Evolutionary conservation across 2,113 vertebrate species (phyloP).

Genomic region (Prolemur simus): DNA sequence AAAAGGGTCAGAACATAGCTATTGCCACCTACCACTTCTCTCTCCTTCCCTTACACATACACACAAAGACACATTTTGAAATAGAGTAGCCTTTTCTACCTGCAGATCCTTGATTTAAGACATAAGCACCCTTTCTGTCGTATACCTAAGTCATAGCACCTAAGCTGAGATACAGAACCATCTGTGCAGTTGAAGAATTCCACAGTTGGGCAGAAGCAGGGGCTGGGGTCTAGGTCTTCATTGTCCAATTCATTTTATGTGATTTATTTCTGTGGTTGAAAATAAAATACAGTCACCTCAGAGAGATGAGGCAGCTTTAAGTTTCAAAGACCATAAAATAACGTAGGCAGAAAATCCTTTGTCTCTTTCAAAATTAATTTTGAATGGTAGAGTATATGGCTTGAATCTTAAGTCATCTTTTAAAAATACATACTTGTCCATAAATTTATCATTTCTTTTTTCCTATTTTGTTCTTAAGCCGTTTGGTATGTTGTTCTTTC

Average conservation of each 20-base stretch:
- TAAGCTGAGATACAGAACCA: not conserved
- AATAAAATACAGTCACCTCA: not conserved
- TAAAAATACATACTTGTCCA: not conserved
- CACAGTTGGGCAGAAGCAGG: not conserved
- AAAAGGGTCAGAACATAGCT: not conserved
- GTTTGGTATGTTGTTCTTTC: not conserved
- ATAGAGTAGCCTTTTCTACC: not conserved
- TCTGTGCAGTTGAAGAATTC: not conserved
- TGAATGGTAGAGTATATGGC: not conserved
- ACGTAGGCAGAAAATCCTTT: not conserved
- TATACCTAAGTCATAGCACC: not conserved
- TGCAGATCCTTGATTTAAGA: not conserved
- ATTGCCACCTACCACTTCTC: not conserved
- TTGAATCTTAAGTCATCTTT: not conserved
- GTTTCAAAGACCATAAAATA: not conserved
- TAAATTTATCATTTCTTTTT: not conserved
- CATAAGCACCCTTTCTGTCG: not conserved
- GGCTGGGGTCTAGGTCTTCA: not conserved
- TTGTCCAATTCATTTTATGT: not conserved
- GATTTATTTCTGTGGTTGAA: not conserved
- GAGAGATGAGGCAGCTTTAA: not conserved
- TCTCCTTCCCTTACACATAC: accelerated
- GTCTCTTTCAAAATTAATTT: not conserved
- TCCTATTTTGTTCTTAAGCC: not conserved
- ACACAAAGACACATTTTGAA: not conserved